Conservation (phyloP, 2,888 invertebrate species). For the Lepidocyrtinus sp. region DNA sequence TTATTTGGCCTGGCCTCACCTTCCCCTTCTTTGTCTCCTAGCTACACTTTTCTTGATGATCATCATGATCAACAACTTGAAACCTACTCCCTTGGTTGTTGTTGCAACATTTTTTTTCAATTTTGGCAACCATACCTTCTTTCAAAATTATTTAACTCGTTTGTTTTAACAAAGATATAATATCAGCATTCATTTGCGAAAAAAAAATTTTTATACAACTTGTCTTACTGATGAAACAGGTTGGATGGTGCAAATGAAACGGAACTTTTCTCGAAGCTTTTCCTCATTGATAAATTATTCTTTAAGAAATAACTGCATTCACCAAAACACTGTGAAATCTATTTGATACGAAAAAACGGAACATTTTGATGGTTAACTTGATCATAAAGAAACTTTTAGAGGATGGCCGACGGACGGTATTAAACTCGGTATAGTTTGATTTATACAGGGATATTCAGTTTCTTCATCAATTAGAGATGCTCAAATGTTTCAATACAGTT, state of each 20-base stretch:
- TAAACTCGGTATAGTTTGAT: too few species aligned
- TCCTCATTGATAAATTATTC: conserved; percentile 56
- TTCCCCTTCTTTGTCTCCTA: conserved; percentile 49
- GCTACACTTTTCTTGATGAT: conserved; percentile 20
- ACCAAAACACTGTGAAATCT: not conserved
- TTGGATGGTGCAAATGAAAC: conserved; percentile 58
- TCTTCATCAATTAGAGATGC: too few species aligned
- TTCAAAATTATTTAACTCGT: conserved; percentile 30
- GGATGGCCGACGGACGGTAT: too few species aligned
- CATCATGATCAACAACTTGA: conserved; percentile 26
- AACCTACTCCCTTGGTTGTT: not conserved
- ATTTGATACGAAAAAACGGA: not conserved
- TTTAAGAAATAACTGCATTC: not conserved
- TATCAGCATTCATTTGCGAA: conserved; percentile 9
- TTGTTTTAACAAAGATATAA: not conserved
- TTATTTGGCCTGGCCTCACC: conserved; percentile 54
- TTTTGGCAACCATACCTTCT: conserved; percentile 11
- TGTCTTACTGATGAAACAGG: conserved; percentile 54
- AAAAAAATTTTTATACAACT: conserved; percentile 41
- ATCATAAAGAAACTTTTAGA: too few species aligned
- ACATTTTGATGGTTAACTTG: not conserved
- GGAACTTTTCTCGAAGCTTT: conserved; percentile 51
- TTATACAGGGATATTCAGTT: too few species aligned
- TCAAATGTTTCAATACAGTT: too few species aligned
- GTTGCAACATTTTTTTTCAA: conserved; percentile 44